Evolutionary conservation across 2,888 invertebrate genomes (phyloP), one percentile per base, ranked within the genome.

Genomic region (Papilio demoleus): DNA sequence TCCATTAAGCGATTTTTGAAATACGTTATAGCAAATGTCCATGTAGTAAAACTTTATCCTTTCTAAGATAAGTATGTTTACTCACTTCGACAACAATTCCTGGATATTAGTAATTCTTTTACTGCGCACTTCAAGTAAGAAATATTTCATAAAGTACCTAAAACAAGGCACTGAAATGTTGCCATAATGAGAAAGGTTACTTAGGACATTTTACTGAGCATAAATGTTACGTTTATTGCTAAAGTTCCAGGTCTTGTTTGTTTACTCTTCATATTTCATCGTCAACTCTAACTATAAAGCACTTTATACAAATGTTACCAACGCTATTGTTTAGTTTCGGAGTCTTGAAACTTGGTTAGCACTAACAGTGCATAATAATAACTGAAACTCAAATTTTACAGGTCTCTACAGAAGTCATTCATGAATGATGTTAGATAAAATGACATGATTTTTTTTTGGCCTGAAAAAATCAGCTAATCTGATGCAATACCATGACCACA

Each of bases 291-390:
- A 50, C n/a, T 50, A n/a, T 24, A 24, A 50, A 22, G 11, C 38
- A 14, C 14, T 14, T 40, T 50, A 38, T 67, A 24, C 40, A 38
- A 61, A 67, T 67, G 50, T 53, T 67, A 40, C 60, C n/a, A 60
- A 38, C 47, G 53, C 60, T 50, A 40, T 53, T 61, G 60, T 61
- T 67, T 1, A 61, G 19, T 50, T 3, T 58, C 2, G 6, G 27
- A 50, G 27, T 67, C 6, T 24, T 53, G 14, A 53, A 67, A 47
- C 59, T 53, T 36, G 40, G n/a, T 38, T 60, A 53, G 38, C 12
- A 19, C 24, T 5, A 59, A 60, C 67, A 50, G 14, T 66, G 59
- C 27, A 47, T 38, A 66, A 45, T 24, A 58, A 65, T 58, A 42
- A 65, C 4, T 14, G 11, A 22, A 12, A 3, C 50, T 4, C 4